Base-by-base conservation (phyloP, 2,797 vertebrate species). In the Lerista edwardsae region DNA sequence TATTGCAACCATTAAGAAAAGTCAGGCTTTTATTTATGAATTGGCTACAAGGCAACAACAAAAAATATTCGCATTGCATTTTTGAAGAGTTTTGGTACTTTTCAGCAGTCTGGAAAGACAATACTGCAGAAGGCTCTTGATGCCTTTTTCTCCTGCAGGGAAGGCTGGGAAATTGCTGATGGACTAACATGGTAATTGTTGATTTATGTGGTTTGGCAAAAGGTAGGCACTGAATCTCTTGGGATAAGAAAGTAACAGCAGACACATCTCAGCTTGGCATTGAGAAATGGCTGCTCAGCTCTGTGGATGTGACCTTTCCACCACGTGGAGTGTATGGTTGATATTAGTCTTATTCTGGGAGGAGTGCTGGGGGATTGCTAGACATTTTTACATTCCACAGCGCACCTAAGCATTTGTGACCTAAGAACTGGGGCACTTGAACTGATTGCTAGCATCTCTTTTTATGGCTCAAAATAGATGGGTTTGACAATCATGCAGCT, bases 181-280 rank as follows among this genome's bases (percentile, higher is more conserved):
- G 0, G 2, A 3, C 11, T 74, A 31, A 0, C 1, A 21, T 25
- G 55, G 75, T 19, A 84, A 47, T 1, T 1, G 2, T 71, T 78
- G 86, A 89, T 90, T 82, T 78, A 76, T 87, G 12, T 4, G 83
- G 21, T 74, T 80, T 85, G 82, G 62, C 83, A 88, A 88, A 79
- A 89, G 51, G 61, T 85, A 78, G 68, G 9, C 61, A 17, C n/a
- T 75, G 68, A 79, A 85, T 59, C 91, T 88, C 88, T 84, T 79
- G 82, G 41, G 76, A 82, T 47, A 29, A 6, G 23, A 61, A 68
- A 62, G 80, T 55, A 84, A 65, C 9, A 1, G 80, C 39, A 86
- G 75, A 41, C 19, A 2, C 0, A 34, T 82, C 80, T 69, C 86
- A 88, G 79, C 55, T 61, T 69, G 3, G 69, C 8, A 1, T 39